phyloP scores from a whole-genome alignment of 2,113 vertebrate species.

The Alligator sinensis region DNA sequence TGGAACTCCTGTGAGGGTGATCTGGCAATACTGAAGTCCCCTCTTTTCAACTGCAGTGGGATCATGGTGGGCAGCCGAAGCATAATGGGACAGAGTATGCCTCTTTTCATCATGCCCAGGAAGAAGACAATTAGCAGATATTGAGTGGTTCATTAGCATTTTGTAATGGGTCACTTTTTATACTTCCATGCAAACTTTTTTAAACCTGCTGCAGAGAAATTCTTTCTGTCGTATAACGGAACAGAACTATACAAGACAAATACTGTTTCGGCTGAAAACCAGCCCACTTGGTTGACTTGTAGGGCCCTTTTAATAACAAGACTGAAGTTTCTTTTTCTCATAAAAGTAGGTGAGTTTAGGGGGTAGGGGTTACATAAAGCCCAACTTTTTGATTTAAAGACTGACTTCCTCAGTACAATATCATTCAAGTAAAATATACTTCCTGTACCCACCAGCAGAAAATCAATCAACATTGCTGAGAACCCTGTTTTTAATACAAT shows the following conservation, averaged over 20 bases:
- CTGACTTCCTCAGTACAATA: constrained; percentile 27
- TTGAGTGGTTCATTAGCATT: constrained; percentile 16
- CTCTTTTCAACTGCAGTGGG: not conserved
- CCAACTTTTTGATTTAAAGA: not conserved
- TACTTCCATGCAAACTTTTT: not conserved
- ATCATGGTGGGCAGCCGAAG: not conserved
- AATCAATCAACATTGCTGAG: not conserved
- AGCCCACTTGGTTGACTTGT: constrained; percentile 41
- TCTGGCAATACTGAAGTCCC: not conserved
- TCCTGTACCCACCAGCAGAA: constrained; percentile 37
- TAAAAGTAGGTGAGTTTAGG: constrained; percentile 29
- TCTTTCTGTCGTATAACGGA: constrained; percentile 27
- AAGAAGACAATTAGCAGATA: not conserved
- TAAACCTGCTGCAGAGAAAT: constrained; percentile 22
- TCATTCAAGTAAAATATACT: constrained; percentile 22
- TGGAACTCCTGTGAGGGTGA: not conserved
- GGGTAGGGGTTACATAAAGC: not conserved
- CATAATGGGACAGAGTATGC: not conserved
- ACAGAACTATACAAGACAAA: constrained; percentile 10
- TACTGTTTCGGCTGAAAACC: constrained; percentile 48
- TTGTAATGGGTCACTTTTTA: not conserved
- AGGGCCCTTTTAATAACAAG: constrained; percentile 41
- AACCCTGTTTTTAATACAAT: constrained; percentile 18
- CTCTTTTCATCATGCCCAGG: not conserved
- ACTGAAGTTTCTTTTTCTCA: constrained; percentile 5